phyloP scores from a whole-genome alignment of 2,888 invertebrate species.

The Apodemia mormo region DNA sequence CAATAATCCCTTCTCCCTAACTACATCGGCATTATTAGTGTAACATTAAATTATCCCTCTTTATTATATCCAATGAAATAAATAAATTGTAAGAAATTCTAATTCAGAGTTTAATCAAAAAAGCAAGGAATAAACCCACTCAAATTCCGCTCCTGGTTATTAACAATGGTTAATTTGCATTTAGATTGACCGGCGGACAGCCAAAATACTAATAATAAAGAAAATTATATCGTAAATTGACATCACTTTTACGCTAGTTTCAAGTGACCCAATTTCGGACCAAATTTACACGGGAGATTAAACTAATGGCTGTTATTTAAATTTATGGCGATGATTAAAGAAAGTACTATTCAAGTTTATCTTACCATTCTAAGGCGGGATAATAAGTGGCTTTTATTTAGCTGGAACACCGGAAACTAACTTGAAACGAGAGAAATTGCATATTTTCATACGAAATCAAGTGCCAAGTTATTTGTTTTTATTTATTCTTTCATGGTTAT shows the following conservation, averaged over 20 bases:
- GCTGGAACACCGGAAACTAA: neutral
- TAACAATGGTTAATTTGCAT: constrained; percentile 61
- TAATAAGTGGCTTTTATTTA: neutral
- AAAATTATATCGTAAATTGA: constrained; percentile 41
- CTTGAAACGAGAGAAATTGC: neutral
- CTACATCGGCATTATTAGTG: too few species aligned
- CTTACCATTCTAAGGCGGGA: neutral
- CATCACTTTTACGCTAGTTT: constrained; percentile 1
- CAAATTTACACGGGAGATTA: constrained; percentile 1
- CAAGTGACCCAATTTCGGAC: neutral
- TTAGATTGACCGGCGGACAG: constrained; percentile 62
- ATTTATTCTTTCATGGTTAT: too few species aligned
- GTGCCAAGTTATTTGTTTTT: neutral
- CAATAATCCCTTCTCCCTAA: too few species aligned
- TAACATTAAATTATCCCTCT: neutral
- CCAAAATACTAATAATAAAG: constrained; percentile 56
- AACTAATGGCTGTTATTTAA: neutral
- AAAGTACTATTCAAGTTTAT: constrained; percentile 3
- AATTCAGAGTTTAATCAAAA: neutral
- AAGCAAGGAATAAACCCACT: neutral
- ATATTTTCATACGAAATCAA: neutral
- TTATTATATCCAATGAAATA: neutral
- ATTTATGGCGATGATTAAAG: constrained; percentile 14
- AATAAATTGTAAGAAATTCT: neutral
- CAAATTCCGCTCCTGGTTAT: constrained; percentile 19